Base-by-base conservation (phyloP, 2,113 vertebrate species). In the Ariopsis seemanni region DNA sequence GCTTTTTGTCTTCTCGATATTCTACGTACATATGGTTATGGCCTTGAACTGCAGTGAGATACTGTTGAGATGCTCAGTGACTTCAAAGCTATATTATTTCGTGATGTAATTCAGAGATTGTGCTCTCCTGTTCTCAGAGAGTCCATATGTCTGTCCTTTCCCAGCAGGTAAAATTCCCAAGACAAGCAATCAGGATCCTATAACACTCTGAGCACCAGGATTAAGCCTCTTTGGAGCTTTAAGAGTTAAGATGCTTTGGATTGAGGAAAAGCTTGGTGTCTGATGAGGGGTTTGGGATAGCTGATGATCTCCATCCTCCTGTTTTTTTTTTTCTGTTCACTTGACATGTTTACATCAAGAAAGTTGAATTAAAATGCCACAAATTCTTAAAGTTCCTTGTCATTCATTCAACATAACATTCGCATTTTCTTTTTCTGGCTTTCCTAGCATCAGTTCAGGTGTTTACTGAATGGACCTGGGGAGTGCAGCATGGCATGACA, bases 401-500 rank as follows among this genome's bases (percentile, higher is more conserved):
- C 8, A 11, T 4, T 52, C 2, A 15, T 63, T n/a, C 42, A 15
- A 50, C 22, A 14, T 65, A 50, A 65, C 4, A 65, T 65, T 82
- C 17, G 6, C 25, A 57, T 79, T 79, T 79, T 79, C 25, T 53
- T 79, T 79, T 55, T 6, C 75, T 53, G 74, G 20, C 50, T n/a
- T 78, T 15, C 12, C 4, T 11, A 20, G 55, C n/a, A n/a, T 34
- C 7, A 20, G 27, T 34, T 80, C 12, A 50, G 81, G 6, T 50
- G 57, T 78, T 50, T 71, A 34, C 30, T 30, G 60, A 62, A 15
- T 2, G 22, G 12, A n/a, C 22, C 74, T 25, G 82, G 92, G 91
- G 52, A 84, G 55, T 57, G 52, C 72, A 74, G 91, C 91, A 78
- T 85, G 86, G 3, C 42, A 42, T 42, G 34, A 62, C 71, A 74